Evolutionary conservation across 2,113 vertebrate genomes (phyloP).

Genomic region (Pachyramphus minor): DNA sequence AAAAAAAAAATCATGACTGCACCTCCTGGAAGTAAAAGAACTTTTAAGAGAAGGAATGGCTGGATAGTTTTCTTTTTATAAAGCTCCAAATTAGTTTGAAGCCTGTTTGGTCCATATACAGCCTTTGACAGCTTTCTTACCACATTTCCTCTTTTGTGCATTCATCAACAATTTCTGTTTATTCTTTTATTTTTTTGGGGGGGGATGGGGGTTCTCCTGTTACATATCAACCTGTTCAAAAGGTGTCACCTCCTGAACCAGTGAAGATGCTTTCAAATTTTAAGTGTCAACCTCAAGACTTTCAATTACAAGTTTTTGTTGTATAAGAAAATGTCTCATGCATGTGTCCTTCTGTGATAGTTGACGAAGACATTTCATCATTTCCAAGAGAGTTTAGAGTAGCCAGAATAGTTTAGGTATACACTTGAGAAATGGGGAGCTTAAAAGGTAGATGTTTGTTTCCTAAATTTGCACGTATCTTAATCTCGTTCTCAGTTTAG

Average conservation of each 20-base stretch:
- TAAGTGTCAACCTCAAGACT: neutral
- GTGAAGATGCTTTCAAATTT: neutral
- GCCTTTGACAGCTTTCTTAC: neutral
- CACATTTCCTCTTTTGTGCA: neutral
- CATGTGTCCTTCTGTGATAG: neutral
- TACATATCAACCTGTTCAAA: neutral
- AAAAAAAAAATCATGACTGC: neutral
- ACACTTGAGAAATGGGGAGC: neutral
- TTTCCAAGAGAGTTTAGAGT: neutral
- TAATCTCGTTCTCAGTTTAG: neutral
- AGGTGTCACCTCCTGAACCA: neutral
- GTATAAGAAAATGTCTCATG: neutral
- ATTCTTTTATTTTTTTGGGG: neutral
- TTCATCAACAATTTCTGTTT: neutral
- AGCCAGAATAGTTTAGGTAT: neutral
- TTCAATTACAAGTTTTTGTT: neutral
- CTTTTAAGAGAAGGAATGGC: neutral
- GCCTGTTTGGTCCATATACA: neutral
- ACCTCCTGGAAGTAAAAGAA: neutral
- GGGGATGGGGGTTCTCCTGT: neutral
- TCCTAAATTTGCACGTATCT: neutral
- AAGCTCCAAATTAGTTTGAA: neutral
- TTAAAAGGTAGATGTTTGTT: neutral
- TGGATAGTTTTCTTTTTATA: neutral
- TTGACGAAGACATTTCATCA: neutral